phyloP scores from a whole-genome alignment of 2,888 invertebrate genomes.

The Catocala sponsa region DNA sequence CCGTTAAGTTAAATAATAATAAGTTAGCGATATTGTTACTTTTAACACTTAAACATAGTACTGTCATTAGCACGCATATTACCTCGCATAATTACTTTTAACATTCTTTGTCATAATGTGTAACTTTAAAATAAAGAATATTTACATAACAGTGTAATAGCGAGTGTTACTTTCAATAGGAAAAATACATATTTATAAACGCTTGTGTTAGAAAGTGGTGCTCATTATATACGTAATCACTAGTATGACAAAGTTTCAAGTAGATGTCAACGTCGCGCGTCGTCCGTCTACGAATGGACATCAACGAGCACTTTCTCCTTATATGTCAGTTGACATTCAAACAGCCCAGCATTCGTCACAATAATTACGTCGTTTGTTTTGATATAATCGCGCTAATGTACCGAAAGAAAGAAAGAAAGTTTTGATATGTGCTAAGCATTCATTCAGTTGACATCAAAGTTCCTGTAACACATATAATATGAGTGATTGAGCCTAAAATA shows the following conservation, averaged over 20 bases:
- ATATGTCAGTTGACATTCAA: constrained; percentile 14
- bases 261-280: constrained; percentile 44
- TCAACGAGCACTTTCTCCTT: constrained; percentile 41
- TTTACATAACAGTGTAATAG: constrained; percentile 26
- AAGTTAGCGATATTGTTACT: constrained; percentile 20
- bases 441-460: too few species aligned
- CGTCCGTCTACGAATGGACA: constrained; percentile 32
- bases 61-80: constrained; percentile 34
- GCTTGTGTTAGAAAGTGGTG: constrained; percentile 41
- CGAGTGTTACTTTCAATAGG: constrained; percentile 19
- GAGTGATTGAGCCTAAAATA: too few species aligned
- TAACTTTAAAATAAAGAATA: constrained; percentile 26
- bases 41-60: constrained; percentile 29
- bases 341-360: constrained; percentile 24
- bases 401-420: neutral
- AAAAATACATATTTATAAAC: constrained; percentile 24
- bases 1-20: neutral
- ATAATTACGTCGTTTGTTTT: neutral
- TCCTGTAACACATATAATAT: too few species aligned
- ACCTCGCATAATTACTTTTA: constrained; percentile 25
- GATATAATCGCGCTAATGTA: neutral
- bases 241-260: constrained; percentile 46
- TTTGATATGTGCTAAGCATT: neutral
- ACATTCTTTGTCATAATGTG: constrained; percentile 21
- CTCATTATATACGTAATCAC: constrained; percentile 34